Conservation (phyloP, 1,140 invertebrate species). For the Bilobella aurantiaca region DNA sequence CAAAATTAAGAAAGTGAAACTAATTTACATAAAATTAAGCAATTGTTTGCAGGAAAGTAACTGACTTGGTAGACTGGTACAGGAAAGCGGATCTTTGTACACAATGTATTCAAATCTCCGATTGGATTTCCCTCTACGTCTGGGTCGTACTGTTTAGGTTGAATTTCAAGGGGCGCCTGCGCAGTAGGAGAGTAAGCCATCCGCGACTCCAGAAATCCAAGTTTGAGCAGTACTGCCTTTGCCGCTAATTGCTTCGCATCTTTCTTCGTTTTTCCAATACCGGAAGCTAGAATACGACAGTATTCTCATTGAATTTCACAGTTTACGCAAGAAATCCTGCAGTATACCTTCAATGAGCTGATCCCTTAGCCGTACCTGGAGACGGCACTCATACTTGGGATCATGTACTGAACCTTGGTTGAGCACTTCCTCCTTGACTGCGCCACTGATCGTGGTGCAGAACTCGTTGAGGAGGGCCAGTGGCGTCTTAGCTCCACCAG, state of each 20-base stretch:
- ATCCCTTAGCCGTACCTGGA: conserved; percentile 21
- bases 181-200: neutral
- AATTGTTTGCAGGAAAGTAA: too few species aligned
- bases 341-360: conserved; percentile 16
- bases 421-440: too few species aligned
- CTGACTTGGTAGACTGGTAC: conserved; percentile 28
- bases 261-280: conserved; percentile 26
- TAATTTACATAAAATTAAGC: neutral
- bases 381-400: conserved; percentile 3
- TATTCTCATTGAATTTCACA: conserved; percentile 14
- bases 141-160: too few species aligned
- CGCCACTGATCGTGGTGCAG: conserved; percentile 22
- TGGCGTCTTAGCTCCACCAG: conserved; percentile 17
- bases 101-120: conserved; percentile 31
- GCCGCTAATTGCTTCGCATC: conserved; percentile 32
- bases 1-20: neutral
- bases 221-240: conserved; percentile 17
- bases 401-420: too few species aligned
- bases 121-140: conserved; percentile 32
- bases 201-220: conserved; percentile 9
- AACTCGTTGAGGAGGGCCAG: conserved; percentile 31
- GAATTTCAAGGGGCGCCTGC: neutral
- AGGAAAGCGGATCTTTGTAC: conserved; percentile 20
- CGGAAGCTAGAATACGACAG: conserved; percentile 12
- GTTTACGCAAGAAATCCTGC: conserved; percentile 15